Evolutionary conservation across 1,140 invertebrate species (phyloP).

Genomic region (Cydia pomonella): DNA sequence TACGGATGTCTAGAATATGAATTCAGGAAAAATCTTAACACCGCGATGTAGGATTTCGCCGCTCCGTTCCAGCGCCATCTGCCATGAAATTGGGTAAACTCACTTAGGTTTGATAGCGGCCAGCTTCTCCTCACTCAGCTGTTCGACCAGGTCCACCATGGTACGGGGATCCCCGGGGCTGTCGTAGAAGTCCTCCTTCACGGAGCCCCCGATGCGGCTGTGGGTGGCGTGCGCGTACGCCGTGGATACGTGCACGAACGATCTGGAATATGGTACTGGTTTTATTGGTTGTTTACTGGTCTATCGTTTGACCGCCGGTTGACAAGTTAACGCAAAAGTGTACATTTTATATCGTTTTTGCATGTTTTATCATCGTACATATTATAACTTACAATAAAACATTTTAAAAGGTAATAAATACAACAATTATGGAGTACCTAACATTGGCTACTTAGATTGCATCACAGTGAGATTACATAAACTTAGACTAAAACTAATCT

Average conservation of each 20-base stretch:
- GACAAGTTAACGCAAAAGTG: too few relatives aligned
- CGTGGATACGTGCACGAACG: constrained; percentile 41
- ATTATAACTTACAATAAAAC: too few relatives aligned
- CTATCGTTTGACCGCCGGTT: too few relatives aligned
- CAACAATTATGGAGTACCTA: too few relatives aligned
- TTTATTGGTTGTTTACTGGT: too few relatives aligned
- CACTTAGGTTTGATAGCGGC: constrained; percentile 37
- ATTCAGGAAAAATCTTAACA: background rate
- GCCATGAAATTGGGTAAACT: constrained; percentile 6
- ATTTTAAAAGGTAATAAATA: too few relatives aligned
- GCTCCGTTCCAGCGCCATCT: background rate
- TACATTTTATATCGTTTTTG: too few relatives aligned
- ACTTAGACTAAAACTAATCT: too few relatives aligned
- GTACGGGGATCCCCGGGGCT: constrained; percentile 27
- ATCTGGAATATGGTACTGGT: constrained; percentile 25
- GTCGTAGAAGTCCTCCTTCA: constrained; percentile 38
- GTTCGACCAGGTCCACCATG: constrained; percentile 39
- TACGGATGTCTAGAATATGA: too few relatives aligned
- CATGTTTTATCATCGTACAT: too few relatives aligned
- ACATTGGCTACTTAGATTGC: too few relatives aligned
- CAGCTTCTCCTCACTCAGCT: constrained; percentile 34
- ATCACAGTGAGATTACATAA: too few relatives aligned
- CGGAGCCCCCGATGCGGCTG: constrained; percentile 8
- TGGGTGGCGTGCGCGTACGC: constrained; percentile 39
- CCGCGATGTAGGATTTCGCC: background rate